A percentile compares a stretch with the other conserved stretches of the same genome.
phyloP scores from a whole-genome alignment of 2,113 vertebrate genomes.

The Ictalurus punctatus region DNA sequence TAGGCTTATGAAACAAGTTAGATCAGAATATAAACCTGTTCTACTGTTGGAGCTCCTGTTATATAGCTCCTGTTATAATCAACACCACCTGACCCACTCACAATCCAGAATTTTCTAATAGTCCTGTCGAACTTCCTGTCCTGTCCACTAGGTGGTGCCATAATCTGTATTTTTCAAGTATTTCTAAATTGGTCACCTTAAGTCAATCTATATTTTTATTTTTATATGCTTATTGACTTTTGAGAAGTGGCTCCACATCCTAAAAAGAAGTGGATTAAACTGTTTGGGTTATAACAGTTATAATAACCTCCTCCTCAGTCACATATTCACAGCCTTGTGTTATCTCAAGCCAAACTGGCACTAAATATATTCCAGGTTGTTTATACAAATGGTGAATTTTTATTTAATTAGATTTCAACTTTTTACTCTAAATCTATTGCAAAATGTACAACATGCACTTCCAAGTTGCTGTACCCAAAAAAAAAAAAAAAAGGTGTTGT shows the following conservation, averaged over 20 bases:
- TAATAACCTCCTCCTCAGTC: too few relatives aligned
- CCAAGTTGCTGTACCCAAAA: not conserved
- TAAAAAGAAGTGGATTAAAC: too few relatives aligned
- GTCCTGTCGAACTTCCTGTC: not conserved
- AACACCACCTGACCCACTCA: not conserved
- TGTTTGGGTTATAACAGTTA: too few relatives aligned
- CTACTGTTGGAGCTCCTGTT: too few relatives aligned
- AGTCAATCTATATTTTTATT: not conserved
- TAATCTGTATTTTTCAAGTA: not conserved
- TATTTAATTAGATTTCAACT: not conserved
- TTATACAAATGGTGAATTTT: not conserved
- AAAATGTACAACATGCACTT: not conserved
- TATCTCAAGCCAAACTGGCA: too few relatives aligned
- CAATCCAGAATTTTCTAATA: not conserved
- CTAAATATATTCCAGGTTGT: not conserved
- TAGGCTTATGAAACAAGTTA: too few relatives aligned
- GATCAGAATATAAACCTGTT: not conserved
- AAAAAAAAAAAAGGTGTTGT: not conserved
- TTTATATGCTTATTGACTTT: not conserved
- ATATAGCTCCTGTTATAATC: not conserved
- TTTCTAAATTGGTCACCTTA: not conserved
- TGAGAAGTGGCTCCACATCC: too few relatives aligned
- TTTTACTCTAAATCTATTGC: not conserved
- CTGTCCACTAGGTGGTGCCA: slow-evolving; percentile 6
- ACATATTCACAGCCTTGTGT: too few relatives aligned